These are phyloP conservation scores for Diplodus puntazzo DNA, from an alignment of 2,797 vertebrate genomes.

Conservation along the genomic window DNA sequence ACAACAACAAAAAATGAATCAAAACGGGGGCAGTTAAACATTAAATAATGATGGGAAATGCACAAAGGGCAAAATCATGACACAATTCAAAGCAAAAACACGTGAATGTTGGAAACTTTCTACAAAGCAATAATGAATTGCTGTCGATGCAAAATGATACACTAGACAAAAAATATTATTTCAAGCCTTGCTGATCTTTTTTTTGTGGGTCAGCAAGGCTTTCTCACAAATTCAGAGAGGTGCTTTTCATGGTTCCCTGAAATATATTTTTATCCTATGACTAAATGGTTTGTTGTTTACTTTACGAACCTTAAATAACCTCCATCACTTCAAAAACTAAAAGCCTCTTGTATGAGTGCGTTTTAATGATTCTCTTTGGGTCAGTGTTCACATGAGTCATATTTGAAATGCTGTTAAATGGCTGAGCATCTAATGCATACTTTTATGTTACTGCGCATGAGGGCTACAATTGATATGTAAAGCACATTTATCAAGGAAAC, in stretches of 20 bases:
- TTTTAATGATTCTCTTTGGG: slow-evolving; percentile 11
- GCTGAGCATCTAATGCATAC: not conserved
- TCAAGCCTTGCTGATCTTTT: not conserved
- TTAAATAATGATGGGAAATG: slow-evolving; percentile 44
- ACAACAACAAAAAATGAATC: slow-evolving; percentile 81
- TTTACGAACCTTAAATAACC: slow-evolving; percentile 1
- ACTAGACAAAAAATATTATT: slow-evolving; percentile 1
- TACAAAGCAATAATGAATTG: slow-evolving; percentile 6
- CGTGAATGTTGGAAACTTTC: slow-evolving; percentile 12
- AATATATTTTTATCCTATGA: not conserved
- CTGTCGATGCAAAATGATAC: slow-evolving; percentile 29
- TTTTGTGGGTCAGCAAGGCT: not conserved
- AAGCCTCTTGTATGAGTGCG: not conserved
- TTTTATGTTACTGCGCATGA: not conserved
- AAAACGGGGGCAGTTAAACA: slow-evolving; percentile 62
- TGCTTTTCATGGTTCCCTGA: not conserved
- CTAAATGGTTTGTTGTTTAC: not conserved
- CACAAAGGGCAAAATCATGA: slow-evolving; percentile 38
- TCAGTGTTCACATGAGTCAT: not conserved
- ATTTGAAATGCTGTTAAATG: not conserved
- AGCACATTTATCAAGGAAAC: not conserved
- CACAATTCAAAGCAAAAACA: slow-evolving; percentile 28
- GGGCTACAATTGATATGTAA: not conserved
- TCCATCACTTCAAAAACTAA: not conserved
- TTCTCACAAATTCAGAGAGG: not conserved